A percentile compares a stretch with the other conserved stretches of the same genome.
phyloP scores from a whole-genome alignment of 1,140 invertebrate genomes.

The Himalopsyche phryganea region DNA sequence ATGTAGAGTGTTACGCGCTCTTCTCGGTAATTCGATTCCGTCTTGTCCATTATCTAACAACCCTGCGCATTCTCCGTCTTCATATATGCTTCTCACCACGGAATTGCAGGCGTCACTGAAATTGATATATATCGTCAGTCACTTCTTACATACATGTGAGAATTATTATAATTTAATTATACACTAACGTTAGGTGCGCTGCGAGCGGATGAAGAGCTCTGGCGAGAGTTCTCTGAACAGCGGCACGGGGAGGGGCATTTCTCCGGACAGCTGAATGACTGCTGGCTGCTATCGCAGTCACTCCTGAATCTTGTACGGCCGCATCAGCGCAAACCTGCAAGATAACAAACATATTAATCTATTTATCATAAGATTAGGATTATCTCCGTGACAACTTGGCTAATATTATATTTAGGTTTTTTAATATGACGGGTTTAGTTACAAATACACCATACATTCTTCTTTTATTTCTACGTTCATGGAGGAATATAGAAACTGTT shows the following conservation, averaged over 20 bases:
- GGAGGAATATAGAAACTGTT: too few species aligned
- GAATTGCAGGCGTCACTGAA: slow-evolving; percentile 30
- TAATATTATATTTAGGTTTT: too few species aligned
- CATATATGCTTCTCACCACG: slow-evolving; percentile 24
- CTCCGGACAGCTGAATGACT: slow-evolving; percentile 11
- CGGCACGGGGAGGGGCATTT: slow-evolving; percentile 20
- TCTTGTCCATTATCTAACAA: slow-evolving; percentile 8
- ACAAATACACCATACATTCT: too few species aligned
- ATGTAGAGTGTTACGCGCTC: slow-evolving; percentile 15
- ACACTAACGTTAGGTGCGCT: slow-evolving; percentile 24
- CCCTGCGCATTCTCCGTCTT: slow-evolving; percentile 23
- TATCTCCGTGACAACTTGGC: too few species aligned
- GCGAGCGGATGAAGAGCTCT: slow-evolving; percentile 27
- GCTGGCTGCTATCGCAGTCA: slow-evolving; percentile 1
- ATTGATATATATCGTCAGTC: not conserved
- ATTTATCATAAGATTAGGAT: too few species aligned
- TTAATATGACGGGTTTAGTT: too few species aligned
- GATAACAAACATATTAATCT: too few species aligned
- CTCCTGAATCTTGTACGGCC: slow-evolving; percentile 17
- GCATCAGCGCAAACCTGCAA: slow-evolving; percentile 30
- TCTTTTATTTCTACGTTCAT: too few species aligned
- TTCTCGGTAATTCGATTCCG: slow-evolving; percentile 10
- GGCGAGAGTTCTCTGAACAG: slow-evolving; percentile 23
- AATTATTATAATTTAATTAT: not conserved
- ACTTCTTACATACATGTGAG: not conserved